Percentiles rank a stretch among this genome's conserved stretches.
These are phyloP conservation scores for Hestina assimilis DNA, from an alignment of 1,140 invertebrate genomes.

Conservation along the genomic window DNA sequence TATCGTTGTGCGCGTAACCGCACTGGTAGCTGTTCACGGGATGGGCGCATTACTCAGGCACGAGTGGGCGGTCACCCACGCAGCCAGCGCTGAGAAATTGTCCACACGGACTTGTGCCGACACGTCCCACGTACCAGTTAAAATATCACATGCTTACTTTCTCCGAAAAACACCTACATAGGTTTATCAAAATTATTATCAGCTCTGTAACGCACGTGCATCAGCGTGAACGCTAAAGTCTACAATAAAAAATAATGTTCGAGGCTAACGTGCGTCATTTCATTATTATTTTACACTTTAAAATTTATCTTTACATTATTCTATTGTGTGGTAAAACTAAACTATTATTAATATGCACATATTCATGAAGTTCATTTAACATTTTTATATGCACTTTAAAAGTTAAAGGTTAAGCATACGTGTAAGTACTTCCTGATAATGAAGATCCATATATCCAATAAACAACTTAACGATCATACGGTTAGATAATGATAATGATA, in stretches of 20 bases:
- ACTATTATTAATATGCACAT: neutral
- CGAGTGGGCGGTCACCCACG: conserved; percentile 46
- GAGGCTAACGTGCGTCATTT: neutral
- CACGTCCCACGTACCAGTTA: conserved; percentile 23
- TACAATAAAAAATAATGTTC: neutral
- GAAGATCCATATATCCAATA: neutral
- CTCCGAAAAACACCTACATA: conserved; percentile 18
- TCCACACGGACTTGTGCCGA: conserved; percentile 19
- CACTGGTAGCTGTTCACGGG: conserved; percentile 20
- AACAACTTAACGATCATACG: conserved; percentile 5
- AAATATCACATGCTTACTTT: conserved; percentile 34
- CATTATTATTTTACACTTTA: neutral
- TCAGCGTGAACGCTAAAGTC: conserved; percentile 1
- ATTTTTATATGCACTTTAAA: neutral
- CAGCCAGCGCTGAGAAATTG: conserved; percentile 36
- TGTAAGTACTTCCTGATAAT: neutral
- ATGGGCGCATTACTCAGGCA: conserved; percentile 15
- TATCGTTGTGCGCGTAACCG: conserved; percentile 7
- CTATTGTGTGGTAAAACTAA: neutral
- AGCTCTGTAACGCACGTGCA: neutral
- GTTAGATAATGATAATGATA: conserved; percentile 14
- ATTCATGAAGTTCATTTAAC: neutral
- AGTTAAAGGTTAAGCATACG: neutral
- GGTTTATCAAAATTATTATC: conserved; percentile 10
- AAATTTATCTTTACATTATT: neutral